These are phyloP conservation scores for Chlorocebus sabaeus DNA, from an alignment of 2,113 vertebrate genomes.

Conservation along the genomic window DNA sequence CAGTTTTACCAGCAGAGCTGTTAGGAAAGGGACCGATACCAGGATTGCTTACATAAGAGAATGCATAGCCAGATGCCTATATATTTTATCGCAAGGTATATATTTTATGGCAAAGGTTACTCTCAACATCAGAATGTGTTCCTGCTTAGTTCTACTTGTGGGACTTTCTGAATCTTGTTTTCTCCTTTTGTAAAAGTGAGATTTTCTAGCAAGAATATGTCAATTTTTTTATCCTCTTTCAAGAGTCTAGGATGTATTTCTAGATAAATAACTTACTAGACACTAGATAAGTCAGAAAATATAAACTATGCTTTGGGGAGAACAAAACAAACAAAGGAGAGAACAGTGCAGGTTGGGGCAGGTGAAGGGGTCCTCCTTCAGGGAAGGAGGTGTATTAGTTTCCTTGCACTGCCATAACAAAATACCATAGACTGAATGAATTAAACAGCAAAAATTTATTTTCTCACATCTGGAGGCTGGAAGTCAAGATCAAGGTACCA, in stretches of 20 bases:
- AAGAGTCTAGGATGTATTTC: neutral
- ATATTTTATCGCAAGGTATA: too few relatives aligned
- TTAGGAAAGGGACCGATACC: neutral
- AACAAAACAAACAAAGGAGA: neutral
- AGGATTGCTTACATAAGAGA: neutral
- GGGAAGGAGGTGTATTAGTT: neutral
- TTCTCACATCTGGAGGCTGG: neutral
- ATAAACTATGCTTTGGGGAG: neutral
- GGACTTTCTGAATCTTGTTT: neutral
- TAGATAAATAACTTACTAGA: neutral
- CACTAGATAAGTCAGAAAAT: neutral
- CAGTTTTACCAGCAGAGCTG: neutral
- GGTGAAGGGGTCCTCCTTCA: neutral
- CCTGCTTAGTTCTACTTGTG: neutral
- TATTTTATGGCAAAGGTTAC: neutral
- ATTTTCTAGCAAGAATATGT: neutral
- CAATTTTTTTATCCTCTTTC: neutral
- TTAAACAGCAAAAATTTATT: neutral
- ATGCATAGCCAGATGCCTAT: neutral
- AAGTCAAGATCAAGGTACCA: neutral
- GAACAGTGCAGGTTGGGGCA: neutral
- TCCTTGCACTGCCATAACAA: neutral
- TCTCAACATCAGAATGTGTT: too few relatives aligned
- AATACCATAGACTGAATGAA: neutral
- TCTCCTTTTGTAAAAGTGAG: neutral